phyloP scores from a whole-genome alignment of 1,140 invertebrate species.

The Scaptodrosophila lebanonensis region DNA sequence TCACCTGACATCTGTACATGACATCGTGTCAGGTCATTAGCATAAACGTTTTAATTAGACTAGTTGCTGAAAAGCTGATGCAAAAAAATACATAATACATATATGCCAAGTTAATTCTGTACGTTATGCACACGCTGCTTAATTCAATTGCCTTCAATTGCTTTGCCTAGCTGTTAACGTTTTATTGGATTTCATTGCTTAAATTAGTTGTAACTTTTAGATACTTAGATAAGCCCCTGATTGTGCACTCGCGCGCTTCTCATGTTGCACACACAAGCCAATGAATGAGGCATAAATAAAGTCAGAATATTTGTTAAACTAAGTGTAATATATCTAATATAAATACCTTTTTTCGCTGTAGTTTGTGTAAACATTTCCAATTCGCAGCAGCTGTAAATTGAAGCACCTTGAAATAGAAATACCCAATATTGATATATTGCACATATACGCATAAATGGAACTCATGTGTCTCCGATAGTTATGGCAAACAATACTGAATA shows the following conservation, averaged over 20 bases:
- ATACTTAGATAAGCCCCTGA: conserved; percentile 20
- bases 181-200: conserved; percentile 60
- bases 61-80: conserved; percentile 21
- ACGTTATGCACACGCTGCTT: conserved; percentile 19
- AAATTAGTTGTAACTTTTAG: conserved; percentile 54
- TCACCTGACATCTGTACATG: conserved; percentile 50
- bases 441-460: too few relatives aligned
- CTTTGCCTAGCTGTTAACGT: conserved; percentile 36
- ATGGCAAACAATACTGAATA: too few relatives aligned
- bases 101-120: conserved; percentile 12
- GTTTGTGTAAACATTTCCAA: conserved; percentile 16
- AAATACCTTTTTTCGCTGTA: conserved; percentile 8
- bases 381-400: conserved; percentile 34
- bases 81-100: not conserved
- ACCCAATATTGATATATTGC: conserved; percentile 64
- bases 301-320: too few relatives aligned
- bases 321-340: conserved; percentile 16
- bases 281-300: too few relatives aligned
- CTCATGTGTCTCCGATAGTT: too few relatives aligned
- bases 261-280: too few relatives aligned
- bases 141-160: conserved; percentile 63
- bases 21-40: conserved; percentile 51
- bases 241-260: conserved; percentile 27
- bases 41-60: conserved; percentile 70
- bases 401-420: conserved; percentile 56